Evolutionary conservation across 2,797 vertebrate species (phyloP), one percentile per base, ranked within the genome.

Genomic region (Zalophus californianus): DNA sequence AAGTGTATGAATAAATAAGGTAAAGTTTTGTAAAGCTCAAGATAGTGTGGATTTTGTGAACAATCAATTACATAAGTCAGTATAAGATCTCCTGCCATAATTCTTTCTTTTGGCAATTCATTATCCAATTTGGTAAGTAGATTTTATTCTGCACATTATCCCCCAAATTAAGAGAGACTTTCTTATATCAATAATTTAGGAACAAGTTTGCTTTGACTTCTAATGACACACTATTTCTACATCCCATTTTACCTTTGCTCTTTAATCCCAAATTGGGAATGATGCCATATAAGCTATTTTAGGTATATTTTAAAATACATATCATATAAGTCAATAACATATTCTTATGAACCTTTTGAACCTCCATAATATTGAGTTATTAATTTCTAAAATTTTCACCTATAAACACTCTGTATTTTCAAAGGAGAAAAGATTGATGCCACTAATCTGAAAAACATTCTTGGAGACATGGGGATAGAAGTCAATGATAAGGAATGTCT

Each of bases 341-440:
- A 25, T 89, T 94, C 35, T 84, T 41, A 44, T 44, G 52, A 80
- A 56, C 38, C 9, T 64, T 23, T 66, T 94, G 52, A 70, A 96
- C 68, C 35, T 70, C 20, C 35, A 12, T 38, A 86, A 68, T 48
- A 80, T 6, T 90, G 52, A 88, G 32, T 86, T 90, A 87, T 75
- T 86, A 82, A 27, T 78, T 94, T 94, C 29, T 91, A 41, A 75
- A 52, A 58, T 96, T 75, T 89, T 94, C n/a, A 87, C 48, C 56
- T 88, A 18, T 50, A 73, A 96, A 78, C 25, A 88, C 11, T 60
- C 32, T 85, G 11, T 66, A 23, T 91, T 92, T 93, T 78, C 23
- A 87, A 93, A 98, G 97, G 95, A 97, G 87, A 98, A 54, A 97
- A 84, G 78, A 25, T 98, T 48, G 29, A 70, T 93, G 84, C 87